Evolutionary conservation across 2,797 vertebrate genomes (phyloP).

Genomic region (Calcarius lapponicus): DNA sequence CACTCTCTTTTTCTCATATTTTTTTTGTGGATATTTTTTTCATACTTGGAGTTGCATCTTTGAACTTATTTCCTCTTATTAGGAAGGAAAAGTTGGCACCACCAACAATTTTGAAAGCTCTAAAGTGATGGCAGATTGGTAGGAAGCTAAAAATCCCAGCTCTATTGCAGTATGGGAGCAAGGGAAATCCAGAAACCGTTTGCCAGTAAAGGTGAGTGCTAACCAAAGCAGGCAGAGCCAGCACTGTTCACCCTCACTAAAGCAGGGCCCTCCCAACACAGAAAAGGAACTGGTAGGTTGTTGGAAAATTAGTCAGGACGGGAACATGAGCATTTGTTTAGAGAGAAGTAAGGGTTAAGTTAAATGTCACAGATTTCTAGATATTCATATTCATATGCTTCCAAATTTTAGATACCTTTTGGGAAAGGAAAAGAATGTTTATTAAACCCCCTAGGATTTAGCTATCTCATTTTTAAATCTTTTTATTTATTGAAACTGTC

Average conservation of each 20-base stretch:
- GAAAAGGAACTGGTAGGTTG: background rate
- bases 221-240: background rate
- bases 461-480: constrained; percentile 15
- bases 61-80: background rate
- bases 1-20: background rate
- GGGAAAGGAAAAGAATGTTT: background rate
- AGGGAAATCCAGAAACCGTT: background rate
- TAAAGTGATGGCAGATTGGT: background rate
- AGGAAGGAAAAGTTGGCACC: background rate
- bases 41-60: background rate
- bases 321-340: background rate
- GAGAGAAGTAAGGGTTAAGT: background rate
- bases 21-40: background rate
- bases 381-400: background rate
- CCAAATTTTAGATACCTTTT: background rate
- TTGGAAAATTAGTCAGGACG: background rate
- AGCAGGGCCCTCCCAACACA: background rate
- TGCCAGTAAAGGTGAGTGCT: background rate
- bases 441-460: constrained; percentile 17
- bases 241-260: background rate
- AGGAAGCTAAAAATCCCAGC: background rate
- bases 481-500: constrained; percentile 49
- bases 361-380: background rate
- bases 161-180: background rate
- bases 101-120: background rate